Conservation (phyloP, 2,888 invertebrate species). For the Drosophila mettleri region DNA sequence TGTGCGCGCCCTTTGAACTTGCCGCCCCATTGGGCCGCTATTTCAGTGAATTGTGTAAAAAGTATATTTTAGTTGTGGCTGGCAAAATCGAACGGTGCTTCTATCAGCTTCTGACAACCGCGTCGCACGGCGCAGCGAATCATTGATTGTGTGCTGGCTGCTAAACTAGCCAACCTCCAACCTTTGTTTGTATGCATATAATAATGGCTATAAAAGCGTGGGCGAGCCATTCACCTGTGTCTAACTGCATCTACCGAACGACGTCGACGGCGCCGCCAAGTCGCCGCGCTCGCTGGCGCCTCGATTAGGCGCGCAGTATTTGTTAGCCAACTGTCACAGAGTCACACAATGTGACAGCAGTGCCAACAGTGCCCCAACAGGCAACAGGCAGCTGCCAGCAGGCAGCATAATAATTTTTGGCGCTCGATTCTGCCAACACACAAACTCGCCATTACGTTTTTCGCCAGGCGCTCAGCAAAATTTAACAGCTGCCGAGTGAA, state of each 20-base stretch:
- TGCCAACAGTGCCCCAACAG: conserved; percentile 2
- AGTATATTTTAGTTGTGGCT: conserved; percentile 18
- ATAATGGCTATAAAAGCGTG: conserved; percentile 29
- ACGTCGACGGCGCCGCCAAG: conserved; percentile 78
- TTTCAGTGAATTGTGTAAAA: conserved; percentile 16
- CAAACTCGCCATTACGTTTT: conserved; percentile 82
- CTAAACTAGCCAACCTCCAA: not conserved
- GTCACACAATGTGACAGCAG: not conserved
- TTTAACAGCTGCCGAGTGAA: conserved; percentile 20
- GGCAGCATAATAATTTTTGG: conserved; percentile 57
- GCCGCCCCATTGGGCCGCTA: not conserved
- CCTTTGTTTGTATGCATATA: not conserved
- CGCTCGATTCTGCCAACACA: conserved; percentile 73
- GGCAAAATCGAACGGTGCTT: conserved; percentile 42
- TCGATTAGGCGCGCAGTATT: conserved; percentile 73
- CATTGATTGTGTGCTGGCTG: conserved; percentile 67
- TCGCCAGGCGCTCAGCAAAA: conserved; percentile 67
- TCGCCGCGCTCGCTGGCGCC: conserved; percentile 81
- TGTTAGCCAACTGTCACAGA: conserved; percentile 15
- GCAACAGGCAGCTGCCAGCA: conserved; percentile 24
- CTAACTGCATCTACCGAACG: conserved; percentile 50
- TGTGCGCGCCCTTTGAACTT: conserved; percentile 7
- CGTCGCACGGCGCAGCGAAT: conserved; percentile 65
- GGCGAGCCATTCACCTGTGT: conserved; percentile 34
- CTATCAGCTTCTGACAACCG: conserved; percentile 75